Conservation (phyloP, 2,113 vertebrate species). For the Muscicapa adusta region DNA sequence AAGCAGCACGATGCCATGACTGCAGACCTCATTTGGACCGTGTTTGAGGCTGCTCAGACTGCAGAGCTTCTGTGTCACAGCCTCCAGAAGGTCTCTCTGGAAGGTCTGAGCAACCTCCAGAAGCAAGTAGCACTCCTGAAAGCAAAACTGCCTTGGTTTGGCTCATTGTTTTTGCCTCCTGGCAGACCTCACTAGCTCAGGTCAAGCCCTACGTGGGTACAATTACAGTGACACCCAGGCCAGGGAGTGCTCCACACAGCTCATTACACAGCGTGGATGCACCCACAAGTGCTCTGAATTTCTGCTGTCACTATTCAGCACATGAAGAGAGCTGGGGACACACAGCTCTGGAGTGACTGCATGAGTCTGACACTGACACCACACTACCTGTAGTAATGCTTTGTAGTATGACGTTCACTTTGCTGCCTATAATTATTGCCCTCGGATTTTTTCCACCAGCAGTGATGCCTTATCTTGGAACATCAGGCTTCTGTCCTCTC, state of each 20-base stretch:
- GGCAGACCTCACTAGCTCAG: not conserved
- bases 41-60: not conserved
- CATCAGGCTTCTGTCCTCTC: not conserved
- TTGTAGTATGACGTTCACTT: not conserved
- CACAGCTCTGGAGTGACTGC: not conserved
- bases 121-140: not conserved
- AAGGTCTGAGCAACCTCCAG: not conserved
- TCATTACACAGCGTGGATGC: accelerated
- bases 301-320: not conserved
- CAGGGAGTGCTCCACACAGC: not conserved
- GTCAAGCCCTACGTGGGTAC: not conserved
- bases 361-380: not conserved
- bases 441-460: not conserved
- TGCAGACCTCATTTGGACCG: not conserved
- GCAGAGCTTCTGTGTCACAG: not conserved
- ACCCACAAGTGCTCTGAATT: not conserved
- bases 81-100: not conserved
- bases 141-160: not conserved
- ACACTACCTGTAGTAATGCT: not conserved
- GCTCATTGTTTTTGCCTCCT: not conserved
- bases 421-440: not conserved
- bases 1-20: not conserved
- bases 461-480: not conserved
- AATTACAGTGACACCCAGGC: not conserved
- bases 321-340: not conserved